These are phyloP conservation scores for Paracanthobrama guichenoti DNA, from an alignment of 2,113 vertebrate species.

Conservation along the genomic window DNA sequence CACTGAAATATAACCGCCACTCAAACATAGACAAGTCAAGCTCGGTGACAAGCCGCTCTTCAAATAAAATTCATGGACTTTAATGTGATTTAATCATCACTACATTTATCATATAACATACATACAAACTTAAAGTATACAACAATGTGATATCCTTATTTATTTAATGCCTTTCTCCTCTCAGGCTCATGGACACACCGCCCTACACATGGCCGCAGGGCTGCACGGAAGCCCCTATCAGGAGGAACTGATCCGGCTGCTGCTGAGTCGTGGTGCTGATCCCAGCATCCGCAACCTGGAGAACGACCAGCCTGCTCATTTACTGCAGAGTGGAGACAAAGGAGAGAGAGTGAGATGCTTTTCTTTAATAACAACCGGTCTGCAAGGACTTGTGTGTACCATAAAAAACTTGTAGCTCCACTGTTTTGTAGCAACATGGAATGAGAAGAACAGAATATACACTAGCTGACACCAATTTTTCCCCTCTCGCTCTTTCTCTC, in stretches of 20 bases:
- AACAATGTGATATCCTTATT: neutral
- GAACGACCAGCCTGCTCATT: conserved; percentile 85
- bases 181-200: conserved; percentile 90
- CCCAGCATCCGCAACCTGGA: conserved; percentile 88
- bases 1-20: no score
- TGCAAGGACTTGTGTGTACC: neutral
- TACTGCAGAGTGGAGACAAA: conserved; percentile 80
- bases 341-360: conserved; percentile 78
- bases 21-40: no score
- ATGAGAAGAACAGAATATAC: neutral
- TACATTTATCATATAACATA: neutral
- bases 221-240: conserved; percentile 80
- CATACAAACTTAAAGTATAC: neutral
- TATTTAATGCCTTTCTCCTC: neutral
- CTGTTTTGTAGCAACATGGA: neutral
- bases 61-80: no score
- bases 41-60: no score
- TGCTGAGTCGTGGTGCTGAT: conserved; percentile 82
- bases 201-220: conserved; percentile 90
- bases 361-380: neutral
- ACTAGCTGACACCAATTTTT: neutral
- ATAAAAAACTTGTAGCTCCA: neutral
- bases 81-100: neutral
- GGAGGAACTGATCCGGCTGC: conserved; percentile 79
- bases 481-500: conserved; percentile 1